Percentiles rank a stretch among this genome's conserved stretches.
Conservation (phyloP, 2,113 vertebrate genomes). For the Myrmecobius fasciatus region DNA sequence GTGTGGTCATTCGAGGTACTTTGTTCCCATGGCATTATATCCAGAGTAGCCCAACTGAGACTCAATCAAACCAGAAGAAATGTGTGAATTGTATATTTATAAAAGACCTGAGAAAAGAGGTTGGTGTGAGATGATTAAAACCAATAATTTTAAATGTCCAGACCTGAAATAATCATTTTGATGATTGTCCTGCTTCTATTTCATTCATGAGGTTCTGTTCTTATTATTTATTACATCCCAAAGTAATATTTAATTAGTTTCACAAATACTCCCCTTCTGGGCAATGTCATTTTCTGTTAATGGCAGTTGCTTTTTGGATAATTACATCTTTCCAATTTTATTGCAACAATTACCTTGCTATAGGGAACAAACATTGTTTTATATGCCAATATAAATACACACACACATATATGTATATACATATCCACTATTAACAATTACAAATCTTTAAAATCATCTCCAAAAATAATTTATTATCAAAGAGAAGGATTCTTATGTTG, state of each 20-base stretch:
- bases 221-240: slow-evolving; percentile 12
- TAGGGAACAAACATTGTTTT: slow-evolving; percentile 1
- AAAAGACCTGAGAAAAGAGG: not conserved
- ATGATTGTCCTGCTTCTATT: not conserved
- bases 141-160: not conserved
- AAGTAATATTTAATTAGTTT: slow-evolving; percentile 26
- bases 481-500: not conserved
- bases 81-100: not conserved
- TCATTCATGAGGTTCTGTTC: slow-evolving; percentile 7
- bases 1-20: not conserved
- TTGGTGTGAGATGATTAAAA: not conserved
- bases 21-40: not conserved
- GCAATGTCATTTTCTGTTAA: not conserved
- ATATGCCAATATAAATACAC: not conserved
- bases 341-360: slow-evolving; percentile 27
- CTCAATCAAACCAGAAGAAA: not conserved
- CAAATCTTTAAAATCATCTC: slow-evolving; percentile 6
- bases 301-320: not conserved
- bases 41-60: not conserved
- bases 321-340: slow-evolving; percentile 30
- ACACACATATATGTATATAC: too few relatives aligned
- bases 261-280: slow-evolving; percentile 20
- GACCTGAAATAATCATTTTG: not conserved
- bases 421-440: not conserved
- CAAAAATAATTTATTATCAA: not conserved